Evolutionary conservation across 2,113 vertebrate species (phyloP).

Genomic region (Meles meles): DNA sequence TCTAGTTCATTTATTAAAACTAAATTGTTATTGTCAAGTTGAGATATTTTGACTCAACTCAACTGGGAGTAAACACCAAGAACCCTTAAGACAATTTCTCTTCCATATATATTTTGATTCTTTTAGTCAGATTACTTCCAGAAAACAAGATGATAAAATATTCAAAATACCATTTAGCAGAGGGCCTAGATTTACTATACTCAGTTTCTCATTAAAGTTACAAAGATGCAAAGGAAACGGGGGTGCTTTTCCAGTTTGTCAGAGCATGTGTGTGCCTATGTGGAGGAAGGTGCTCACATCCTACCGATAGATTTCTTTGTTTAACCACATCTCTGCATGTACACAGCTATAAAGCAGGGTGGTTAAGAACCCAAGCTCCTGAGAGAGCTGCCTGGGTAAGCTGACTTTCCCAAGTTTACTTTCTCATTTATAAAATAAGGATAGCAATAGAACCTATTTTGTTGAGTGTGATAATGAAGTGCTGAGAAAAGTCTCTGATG

Average conservation of each 20-base stretch:
- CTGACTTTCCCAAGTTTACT: not conserved
- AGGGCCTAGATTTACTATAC: not conserved
- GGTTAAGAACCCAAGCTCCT: not conserved
- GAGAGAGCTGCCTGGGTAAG: not conserved
- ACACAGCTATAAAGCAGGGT: not conserved
- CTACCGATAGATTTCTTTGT: not conserved
- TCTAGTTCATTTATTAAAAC: not conserved
- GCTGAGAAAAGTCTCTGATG: not conserved
- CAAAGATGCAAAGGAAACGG: not conserved
- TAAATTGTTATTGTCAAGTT: not conserved
- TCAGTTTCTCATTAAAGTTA: not conserved
- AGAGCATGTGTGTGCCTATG: fast-evolving
- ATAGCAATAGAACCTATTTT: not conserved
- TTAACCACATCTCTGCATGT: not conserved
- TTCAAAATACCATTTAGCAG: not conserved
- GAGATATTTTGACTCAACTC: not conserved
- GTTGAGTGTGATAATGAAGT: not conserved
- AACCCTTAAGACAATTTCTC: not conserved
- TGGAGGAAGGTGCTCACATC: not conserved
- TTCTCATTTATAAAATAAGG: not conserved
- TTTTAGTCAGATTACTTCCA: not conserved
- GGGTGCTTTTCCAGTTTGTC: not conserved
- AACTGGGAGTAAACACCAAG: not conserved
- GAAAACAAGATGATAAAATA: not conserved
- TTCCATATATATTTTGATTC: not conserved